Evolutionary conservation across 2,113 vertebrate species (phyloP).

Genomic region (Istiophorus platypterus): DNA sequence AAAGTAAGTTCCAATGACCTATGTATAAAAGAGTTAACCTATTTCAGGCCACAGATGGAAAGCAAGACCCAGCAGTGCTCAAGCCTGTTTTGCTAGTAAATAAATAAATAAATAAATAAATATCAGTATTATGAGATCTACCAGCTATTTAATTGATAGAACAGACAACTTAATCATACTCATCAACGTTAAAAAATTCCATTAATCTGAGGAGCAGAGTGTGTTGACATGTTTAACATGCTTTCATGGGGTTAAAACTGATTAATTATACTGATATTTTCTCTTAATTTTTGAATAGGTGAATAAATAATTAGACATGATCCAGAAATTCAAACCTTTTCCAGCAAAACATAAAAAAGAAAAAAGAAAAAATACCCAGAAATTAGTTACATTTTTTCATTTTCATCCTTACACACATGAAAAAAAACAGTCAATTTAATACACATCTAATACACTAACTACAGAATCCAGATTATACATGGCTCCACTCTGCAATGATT

Average conservation of each 20-base stretch:
- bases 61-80: not conserved
- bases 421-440: not conserved
- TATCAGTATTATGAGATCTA: slow-evolving; percentile 2
- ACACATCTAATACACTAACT: not conserved
- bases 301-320: slow-evolving; percentile 30
- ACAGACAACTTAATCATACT: slow-evolving; percentile 4
- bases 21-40: not conserved
- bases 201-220: slow-evolving; percentile 1
- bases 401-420: not conserved
- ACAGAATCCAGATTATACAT: not conserved
- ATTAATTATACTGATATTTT: slow-evolving; percentile 28
- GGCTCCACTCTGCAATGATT: not conserved
- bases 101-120: not conserved
- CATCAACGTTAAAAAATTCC: slow-evolving; percentile 24
- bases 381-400: not conserved
- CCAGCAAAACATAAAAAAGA: no score
- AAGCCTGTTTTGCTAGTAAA: not conserved
- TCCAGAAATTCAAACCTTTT: not conserved
- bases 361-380: not conserved
- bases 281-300: slow-evolving; percentile 17
- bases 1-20: not conserved
- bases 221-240: slow-evolving; percentile 23
- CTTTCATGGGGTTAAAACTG: slow-evolving; percentile 25
- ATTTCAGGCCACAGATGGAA: not conserved
- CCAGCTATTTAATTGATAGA: not conserved